Base-by-base conservation (phyloP, 2,888 invertebrate species). In the Odontomyia ornata region DNA sequence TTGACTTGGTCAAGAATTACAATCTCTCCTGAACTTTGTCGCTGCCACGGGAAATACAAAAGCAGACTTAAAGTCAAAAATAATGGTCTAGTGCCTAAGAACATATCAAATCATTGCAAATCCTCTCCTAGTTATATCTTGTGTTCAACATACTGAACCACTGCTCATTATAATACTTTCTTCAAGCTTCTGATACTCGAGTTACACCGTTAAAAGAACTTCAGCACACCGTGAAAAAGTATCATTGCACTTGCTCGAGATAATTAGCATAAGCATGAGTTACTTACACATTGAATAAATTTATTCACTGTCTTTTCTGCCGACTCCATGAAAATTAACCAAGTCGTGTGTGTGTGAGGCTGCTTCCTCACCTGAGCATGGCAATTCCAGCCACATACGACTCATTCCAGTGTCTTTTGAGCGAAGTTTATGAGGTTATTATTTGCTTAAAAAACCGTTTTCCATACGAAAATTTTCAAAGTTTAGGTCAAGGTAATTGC, bases 181-280 rank as follows among this genome's bases (percentile, higher is more conserved):
- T 25, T 9, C 5, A 13, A 25, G n/a, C 11, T 9, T 25, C n/a
- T 9, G 57, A 60, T n/a, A 60, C 57, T 18, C 23, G 4, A 23
- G 57, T 60, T 21, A 18, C 56, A n/a, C 75, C 46, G 62, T 76
- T 76, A 67, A 76, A 36, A 76, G 56, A 13, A 65, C 30, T 43
- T 9, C 75, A 75, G 18, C 64, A 67, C 64, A 76, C 65, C 76
- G 67, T 76, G 76, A 76, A 76, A 76, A 76, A 76, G 76, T 76
- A 76, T 76, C 76, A 76, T 76, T 76, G 76, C 76, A 76, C 76
- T 76, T 76, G 76, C 56, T 76, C 64, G 56, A 30, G 56, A 67
- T 76, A 76, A 76, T 76, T 76, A 76, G 65, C 76, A 67, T 76
- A 76, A 76, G 67, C 76, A 76, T 76, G 76, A 76, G 76, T 65